Percentiles rank a stretch among this genome's conserved stretches.
These are phyloP conservation scores for Drosophila busckii DNA, from an alignment of 1,140 invertebrate species.

Conservation along the genomic window DNA sequence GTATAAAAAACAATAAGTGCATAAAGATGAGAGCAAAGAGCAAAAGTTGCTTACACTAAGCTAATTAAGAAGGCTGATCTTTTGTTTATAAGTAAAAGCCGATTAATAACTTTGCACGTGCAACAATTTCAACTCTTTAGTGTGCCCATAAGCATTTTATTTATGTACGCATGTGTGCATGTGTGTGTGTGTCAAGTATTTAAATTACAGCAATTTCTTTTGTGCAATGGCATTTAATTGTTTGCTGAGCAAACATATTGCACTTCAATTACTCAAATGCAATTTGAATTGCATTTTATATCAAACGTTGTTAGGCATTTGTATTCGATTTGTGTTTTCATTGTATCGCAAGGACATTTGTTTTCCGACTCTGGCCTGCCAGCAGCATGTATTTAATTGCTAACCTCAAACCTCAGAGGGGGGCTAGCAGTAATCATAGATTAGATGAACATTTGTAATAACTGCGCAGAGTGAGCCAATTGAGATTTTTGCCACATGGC, in stretches of 20 bases:
- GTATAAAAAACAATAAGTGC: no score
- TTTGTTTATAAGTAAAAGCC: no score
- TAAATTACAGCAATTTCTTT: no score
- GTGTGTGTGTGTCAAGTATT: no score
- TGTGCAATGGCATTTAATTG: slow-evolving; percentile 30
- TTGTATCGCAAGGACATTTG: slow-evolving; percentile 57
- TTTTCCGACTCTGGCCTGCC: slow-evolving; percentile 24
- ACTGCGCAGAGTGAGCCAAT: slow-evolving; percentile 34
- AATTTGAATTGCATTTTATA: slow-evolving; percentile 45
- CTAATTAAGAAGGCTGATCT: no score
- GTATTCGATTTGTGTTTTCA: slow-evolving; percentile 59
- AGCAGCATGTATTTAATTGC: slow-evolving; percentile 60
- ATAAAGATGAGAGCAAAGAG: no score
- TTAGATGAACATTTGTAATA: slow-evolving; percentile 70
- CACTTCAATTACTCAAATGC: slow-evolving; percentile 53
- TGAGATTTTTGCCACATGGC: slow-evolving; percentile 32
- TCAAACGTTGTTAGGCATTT: slow-evolving; percentile 42
- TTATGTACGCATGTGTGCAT: no score
- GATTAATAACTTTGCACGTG: no score
- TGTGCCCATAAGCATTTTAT: no score
- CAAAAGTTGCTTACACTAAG: no score
- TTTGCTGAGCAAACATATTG: slow-evolving; percentile 31
- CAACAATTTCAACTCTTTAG: no score
- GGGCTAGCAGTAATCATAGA: slow-evolving; percentile 47
- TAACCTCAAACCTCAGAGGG: slow-evolving; percentile 44